Conservation (phyloP, 2,888 invertebrate genomes). For the Tinea semifulvella region DNA sequence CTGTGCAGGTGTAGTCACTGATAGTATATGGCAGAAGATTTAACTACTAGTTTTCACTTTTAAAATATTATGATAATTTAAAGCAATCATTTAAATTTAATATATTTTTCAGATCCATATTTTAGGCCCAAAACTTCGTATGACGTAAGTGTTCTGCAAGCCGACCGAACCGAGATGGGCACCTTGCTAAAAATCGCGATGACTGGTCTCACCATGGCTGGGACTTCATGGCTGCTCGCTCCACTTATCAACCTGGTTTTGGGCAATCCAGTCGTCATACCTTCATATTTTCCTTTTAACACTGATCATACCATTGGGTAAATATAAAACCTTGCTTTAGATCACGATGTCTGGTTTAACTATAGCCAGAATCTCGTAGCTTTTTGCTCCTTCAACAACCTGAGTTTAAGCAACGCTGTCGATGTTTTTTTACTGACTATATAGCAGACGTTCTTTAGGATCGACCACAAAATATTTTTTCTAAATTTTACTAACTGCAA, state of each 20-base stretch:
- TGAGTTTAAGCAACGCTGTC: too few relatives aligned
- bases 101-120: conserved; percentile 1
- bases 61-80: background rate
- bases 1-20: too few relatives aligned
- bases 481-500: too few relatives aligned
- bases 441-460: too few relatives aligned
- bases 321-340: too few relatives aligned
- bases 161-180: background rate
- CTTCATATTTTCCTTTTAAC: conserved; percentile 9
- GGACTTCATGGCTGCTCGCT: background rate
- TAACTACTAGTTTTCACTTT: background rate
- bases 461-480: too few relatives aligned
- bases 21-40: too few relatives aligned
- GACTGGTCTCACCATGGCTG: background rate
- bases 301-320: conserved; percentile 1
- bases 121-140: background rate
- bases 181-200: background rate
- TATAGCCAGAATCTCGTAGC: too few relatives aligned
- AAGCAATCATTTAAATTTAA: background rate
- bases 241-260: conserved; percentile 1
- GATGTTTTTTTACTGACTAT: too few relatives aligned
- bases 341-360: too few relatives aligned
- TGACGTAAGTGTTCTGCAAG: background rate
- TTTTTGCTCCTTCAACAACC: too few relatives aligned
- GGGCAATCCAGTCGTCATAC: conserved; percentile 3